Conservation (phyloP, 2,797 vertebrate genomes). For the Calcarius lapponicus region DNA sequence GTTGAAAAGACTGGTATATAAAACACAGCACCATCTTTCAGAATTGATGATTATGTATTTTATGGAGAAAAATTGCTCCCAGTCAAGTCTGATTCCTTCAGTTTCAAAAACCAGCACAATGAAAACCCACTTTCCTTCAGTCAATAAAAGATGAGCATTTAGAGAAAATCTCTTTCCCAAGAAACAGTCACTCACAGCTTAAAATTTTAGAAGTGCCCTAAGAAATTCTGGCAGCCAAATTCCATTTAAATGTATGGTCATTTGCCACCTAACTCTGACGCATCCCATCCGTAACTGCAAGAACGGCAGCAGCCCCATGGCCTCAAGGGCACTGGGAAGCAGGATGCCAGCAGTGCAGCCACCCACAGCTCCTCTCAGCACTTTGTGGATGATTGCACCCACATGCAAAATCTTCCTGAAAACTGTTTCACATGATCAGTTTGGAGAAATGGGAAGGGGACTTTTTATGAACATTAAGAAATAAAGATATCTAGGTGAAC, state of each 20-base stretch:
- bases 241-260: background rate
- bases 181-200: background rate
- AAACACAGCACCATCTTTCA: background rate
- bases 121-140: background rate
- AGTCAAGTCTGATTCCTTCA: background rate
- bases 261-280: background rate
- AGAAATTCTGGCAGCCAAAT: background rate
- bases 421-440: background rate
- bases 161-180: background rate
- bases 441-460: background rate
- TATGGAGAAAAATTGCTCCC: background rate
- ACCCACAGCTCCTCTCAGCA: background rate
- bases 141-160: background rate
- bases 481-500: background rate
- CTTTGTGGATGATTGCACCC: background rate
- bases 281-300: background rate
- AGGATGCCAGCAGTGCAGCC: rapidly evolving
- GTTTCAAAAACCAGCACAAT: background rate
- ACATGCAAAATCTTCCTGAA: background rate
- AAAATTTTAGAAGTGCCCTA: background rate
- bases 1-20: background rate
- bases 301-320: background rate
- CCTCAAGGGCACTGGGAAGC: background rate
- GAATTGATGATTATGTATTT: background rate
- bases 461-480: background rate